Evolutionary conservation across 1,140 invertebrate species (phyloP), one percentile per base, ranked within the genome.

Genomic region (Lasioglossum baleicum): DNA sequence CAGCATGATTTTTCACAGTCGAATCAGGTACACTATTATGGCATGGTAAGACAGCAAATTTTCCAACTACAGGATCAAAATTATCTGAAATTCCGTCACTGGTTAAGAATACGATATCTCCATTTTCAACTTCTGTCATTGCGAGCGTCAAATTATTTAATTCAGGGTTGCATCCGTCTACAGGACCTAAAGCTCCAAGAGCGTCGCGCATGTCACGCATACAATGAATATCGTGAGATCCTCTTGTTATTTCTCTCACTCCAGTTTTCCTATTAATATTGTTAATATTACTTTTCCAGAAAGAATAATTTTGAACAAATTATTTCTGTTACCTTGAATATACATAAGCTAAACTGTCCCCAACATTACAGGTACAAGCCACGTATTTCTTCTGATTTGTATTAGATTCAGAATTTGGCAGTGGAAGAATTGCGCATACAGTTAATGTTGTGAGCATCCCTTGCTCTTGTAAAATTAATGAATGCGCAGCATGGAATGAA

Each of bases 31-130:
- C 74, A 84, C 81, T 70, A 69, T 79, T 88, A n/a, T 82, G 85
- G 76, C 69, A 80, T 6, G 92, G 91, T 75, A 94, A 94, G 22
- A 96, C 93, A n/a, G 97, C 97, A 91, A 98, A 97, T 93, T 98
- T 98, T 8, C 97, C 98, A 75, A 98, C 98, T 61, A 98, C 97
- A 2, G 98, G 98, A 93, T 98, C 98, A 91, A 98, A 98, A 90
- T 98, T 98, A 89, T 98, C 98, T 15, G 97, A 97, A 42, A 98
- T 95, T n/a, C 98, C 98, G 90, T 98, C 98, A 22, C 96, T 97
- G 2, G 97, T 98, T 17, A 99, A 94, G 90, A 98, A 97, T 51
- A 99, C 96, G 83, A 98, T 96, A 90, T 98, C 98, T 13, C 96
- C 97, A 56, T 94, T 91, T 69, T 97, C 96, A 31, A 97, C 94